These are phyloP conservation scores for Amphiura filiformis DNA, from an alignment of 35 echinoderm and acorn worm species.

Conservation along the genomic window DNA sequence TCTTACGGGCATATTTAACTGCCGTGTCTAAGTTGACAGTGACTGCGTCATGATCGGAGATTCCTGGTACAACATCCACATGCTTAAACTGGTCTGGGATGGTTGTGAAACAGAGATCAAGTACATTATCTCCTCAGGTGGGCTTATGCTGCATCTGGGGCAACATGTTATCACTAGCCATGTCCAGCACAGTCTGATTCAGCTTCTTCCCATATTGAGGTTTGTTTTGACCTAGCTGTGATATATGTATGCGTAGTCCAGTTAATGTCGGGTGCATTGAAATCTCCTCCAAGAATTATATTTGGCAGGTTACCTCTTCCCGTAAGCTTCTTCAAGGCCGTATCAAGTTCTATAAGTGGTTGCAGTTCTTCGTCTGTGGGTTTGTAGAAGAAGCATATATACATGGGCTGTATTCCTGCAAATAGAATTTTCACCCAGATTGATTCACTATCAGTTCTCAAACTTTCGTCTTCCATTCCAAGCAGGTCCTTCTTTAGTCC, in stretches of 20 bases:
- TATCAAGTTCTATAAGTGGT: neutral
- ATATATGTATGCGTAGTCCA: neutral
- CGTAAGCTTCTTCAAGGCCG: neutral
- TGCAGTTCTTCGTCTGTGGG: neutral
- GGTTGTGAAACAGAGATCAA: constrained; percentile 19
- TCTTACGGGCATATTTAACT: constrained; percentile 20
- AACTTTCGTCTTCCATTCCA: no score
- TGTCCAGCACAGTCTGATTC: constrained; percentile 1
- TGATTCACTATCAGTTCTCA: no score
- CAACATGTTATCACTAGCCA: constrained; percentile 29
- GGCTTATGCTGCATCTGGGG: constrained; percentile 2
- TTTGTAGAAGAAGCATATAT: neutral
- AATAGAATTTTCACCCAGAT: no score
- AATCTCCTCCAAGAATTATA: neutral
- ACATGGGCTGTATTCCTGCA: neutral
- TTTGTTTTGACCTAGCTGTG: no score
- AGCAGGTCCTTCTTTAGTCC: no score
- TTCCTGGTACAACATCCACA: constrained; percentile 5
- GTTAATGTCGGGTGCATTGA: neutral
- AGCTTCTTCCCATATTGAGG: neutral
- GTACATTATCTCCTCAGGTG: constrained; percentile 3
- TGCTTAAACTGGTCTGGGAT: constrained; percentile 22
- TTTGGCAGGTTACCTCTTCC: neutral
- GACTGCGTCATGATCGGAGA: constrained; percentile 34
- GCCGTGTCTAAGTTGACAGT: neutral